phyloP scores from a whole-genome alignment of 2,113 vertebrate species.

The Chelonoidis abingdonii region DNA sequence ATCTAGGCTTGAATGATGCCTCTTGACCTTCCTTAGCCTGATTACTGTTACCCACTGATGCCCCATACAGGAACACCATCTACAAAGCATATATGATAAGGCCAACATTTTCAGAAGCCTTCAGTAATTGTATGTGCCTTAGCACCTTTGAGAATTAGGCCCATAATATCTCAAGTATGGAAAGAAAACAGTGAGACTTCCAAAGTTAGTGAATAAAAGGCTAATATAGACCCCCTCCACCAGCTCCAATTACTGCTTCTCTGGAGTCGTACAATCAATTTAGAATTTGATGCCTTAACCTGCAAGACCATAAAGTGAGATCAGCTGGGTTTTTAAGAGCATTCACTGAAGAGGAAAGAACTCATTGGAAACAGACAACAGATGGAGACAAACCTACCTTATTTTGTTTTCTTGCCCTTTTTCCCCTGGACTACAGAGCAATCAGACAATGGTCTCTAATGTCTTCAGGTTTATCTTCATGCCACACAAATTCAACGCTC shows the following conservation, averaged over 20 bases:
- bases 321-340: background rate
- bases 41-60: conserved; percentile 6
- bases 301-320: background rate
- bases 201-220: background rate
- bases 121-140: conserved; percentile 4
- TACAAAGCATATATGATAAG: background rate
- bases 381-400: background rate
- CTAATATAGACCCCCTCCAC: background rate
- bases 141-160: conserved; percentile 11
- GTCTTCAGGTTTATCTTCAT: background rate
- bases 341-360: background rate
- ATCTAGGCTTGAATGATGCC: background rate
- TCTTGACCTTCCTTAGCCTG: conserved; percentile 4
- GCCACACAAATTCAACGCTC: background rate
- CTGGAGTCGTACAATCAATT: background rate
- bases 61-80: background rate
- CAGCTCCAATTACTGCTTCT: background rate
- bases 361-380: background rate
- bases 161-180: background rate
- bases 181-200: background rate
- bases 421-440: background rate
- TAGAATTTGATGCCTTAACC: accelerated
- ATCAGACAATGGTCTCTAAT: background rate
- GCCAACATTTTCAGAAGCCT: conserved; percentile 15
- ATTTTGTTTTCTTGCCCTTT: background rate